Conservation (phyloP, 1,140 invertebrate genomes). For the Muscidifurax raptorellus region DNA sequence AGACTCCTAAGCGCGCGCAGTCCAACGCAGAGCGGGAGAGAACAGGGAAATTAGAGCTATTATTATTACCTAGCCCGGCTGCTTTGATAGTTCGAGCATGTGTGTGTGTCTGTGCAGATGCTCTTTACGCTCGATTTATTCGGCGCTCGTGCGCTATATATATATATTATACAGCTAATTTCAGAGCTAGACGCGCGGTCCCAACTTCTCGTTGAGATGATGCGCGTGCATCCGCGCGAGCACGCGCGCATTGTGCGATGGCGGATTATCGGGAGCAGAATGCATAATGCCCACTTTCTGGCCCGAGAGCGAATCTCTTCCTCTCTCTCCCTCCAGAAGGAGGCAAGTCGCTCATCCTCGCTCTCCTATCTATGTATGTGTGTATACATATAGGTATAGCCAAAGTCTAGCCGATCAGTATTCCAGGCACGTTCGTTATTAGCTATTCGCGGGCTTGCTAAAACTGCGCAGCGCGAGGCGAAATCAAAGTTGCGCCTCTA, state of each 20-base stretch:
- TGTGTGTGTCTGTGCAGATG: slow-evolving; percentile 1
- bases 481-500: slow-evolving; percentile 36
- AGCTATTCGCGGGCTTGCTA: slow-evolving; percentile 60
- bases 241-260: slow-evolving; percentile 14
- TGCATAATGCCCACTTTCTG: slow-evolving; percentile 55
- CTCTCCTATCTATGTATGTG: slow-evolving; percentile 24
- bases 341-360: slow-evolving; percentile 43
- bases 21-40: background rate
- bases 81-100: slow-evolving; percentile 2
- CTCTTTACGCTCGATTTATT: slow-evolving; percentile 47
- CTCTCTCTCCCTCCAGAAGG: background rate
- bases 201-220: background rate
- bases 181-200: slow-evolving; percentile 4
- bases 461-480: slow-evolving; percentile 2
- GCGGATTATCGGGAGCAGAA: slow-evolving; percentile 49
- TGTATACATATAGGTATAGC: background rate
- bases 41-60: slow-evolving; percentile 35
- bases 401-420: slow-evolving; percentile 61
- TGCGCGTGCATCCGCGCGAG: background rate
- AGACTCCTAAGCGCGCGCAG: background rate
- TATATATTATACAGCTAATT: too few species aligned
- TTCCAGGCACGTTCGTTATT: slow-evolving; percentile 67
- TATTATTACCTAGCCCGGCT: slow-evolving; percentile 12
- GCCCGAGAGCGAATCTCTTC: slow-evolving; percentile 17
- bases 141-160: slow-evolving; percentile 28